phyloP scores from a whole-genome alignment of 2,113 vertebrate genomes.

The Podiceps cristatus region DNA sequence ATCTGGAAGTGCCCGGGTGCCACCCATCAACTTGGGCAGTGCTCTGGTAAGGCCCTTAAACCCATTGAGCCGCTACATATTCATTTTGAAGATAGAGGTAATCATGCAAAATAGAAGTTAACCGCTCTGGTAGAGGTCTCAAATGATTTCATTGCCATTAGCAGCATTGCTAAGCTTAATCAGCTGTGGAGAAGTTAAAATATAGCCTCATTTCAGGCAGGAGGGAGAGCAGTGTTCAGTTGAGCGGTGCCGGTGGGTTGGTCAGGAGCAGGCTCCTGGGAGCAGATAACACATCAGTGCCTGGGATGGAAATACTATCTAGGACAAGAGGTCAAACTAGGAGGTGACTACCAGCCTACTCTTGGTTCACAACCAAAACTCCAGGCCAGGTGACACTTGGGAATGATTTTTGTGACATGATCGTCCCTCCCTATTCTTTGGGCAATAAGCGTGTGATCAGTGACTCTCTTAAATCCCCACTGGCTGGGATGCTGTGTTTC shows the following conservation, averaged over 20 bases:
- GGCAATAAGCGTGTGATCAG: background rate
- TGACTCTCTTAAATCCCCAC: background rate
- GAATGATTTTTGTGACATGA: background rate
- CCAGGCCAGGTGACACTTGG: background rate
- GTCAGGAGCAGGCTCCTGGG: background rate
- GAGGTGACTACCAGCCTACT: background rate
- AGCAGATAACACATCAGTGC: background rate
- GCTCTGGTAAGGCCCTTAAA: background rate
- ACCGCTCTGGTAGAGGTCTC: slow-evolving; percentile 20
- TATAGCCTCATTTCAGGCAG: background rate
- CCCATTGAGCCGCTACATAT: background rate
- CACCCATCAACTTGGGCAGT: background rate
- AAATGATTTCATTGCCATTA: background rate
- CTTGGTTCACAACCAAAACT: background rate
- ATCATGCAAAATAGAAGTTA: slow-evolving; percentile 38
- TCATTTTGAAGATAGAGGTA: background rate
- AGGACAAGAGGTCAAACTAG: background rate
- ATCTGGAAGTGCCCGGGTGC: background rate
- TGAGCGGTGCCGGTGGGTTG: background rate
- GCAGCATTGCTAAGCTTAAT: slow-evolving; percentile 16
- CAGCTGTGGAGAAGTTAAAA: slow-evolving; percentile 9
- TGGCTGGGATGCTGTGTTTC: background rate
- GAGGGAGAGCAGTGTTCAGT: background rate
- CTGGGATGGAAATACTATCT: background rate
- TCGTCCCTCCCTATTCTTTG: background rate